A percentile compares a stretch with the other conserved stretches of the same genome.
Conservation (phyloP, 2,113 vertebrate species). For the Prunella himalayana region DNA sequence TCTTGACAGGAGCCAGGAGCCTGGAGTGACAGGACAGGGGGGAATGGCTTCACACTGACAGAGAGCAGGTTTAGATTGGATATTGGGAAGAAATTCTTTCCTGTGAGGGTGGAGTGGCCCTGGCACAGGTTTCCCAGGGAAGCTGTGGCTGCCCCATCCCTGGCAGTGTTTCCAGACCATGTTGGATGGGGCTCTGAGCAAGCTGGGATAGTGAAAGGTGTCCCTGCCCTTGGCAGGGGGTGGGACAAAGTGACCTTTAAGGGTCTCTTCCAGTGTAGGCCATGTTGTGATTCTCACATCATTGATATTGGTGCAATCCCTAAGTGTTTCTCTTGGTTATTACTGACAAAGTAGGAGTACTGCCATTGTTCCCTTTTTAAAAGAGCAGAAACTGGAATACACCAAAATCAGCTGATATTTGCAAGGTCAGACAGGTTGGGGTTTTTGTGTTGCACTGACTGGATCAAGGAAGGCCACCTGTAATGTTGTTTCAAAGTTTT, state of each 20-base stretch:
- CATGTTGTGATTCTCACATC: background rate
- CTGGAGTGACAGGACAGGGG: background rate
- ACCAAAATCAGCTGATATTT: background rate
- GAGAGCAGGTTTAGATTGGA: background rate
- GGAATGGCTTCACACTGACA: background rate
- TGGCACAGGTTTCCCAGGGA: background rate
- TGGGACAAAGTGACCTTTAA: accelerated
- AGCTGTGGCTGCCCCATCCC: background rate
- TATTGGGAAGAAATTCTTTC: accelerated
- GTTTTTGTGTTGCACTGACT: background rate
- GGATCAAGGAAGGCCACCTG: background rate
- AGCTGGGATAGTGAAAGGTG: accelerated
- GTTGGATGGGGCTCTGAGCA: background rate
- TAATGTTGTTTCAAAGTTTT: background rate
- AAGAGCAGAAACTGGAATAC: background rate
- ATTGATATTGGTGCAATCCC: background rate
- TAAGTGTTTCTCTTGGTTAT: background rate
- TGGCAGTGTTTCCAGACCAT: accelerated
- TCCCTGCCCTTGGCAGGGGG: background rate
- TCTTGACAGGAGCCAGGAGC: background rate
- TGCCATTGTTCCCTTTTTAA: background rate
- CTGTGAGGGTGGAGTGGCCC: background rate
- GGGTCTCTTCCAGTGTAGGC: background rate
- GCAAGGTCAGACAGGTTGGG: background rate
- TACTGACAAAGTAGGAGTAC: background rate